phyloP scores from a whole-genome alignment of 1,140 invertebrate species.

The Leguminivora glycinivorella region DNA sequence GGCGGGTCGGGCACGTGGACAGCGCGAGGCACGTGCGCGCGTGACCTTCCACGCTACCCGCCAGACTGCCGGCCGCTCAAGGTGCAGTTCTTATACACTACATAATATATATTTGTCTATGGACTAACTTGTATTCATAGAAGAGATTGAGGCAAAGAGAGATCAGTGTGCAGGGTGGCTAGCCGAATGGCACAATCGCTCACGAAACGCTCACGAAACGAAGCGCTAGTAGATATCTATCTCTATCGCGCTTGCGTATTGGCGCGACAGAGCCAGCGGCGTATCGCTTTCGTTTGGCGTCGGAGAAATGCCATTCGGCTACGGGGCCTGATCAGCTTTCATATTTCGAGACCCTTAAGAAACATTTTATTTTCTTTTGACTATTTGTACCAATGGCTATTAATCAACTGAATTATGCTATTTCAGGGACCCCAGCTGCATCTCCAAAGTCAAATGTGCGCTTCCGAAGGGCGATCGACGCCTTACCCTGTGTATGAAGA shows the following conservation, averaged over 20 bases:
- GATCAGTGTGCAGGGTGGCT: too few species aligned
- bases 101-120: neutral
- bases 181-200: too few species aligned
- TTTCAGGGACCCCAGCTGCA: conserved; percentile 55
- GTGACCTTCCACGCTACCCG: conserved; percentile 60
- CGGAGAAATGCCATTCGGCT: too few species aligned
- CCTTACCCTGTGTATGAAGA: conserved; percentile 62
- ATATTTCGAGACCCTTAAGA: too few species aligned
- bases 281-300: too few species aligned
- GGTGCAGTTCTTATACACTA: conserved; percentile 41
- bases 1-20: conserved; percentile 50
- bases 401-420: conserved; percentile 13
- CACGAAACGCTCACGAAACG: too few species aligned
- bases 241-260: too few species aligned
- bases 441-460: conserved; percentile 51
- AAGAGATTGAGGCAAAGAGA: too few species aligned
- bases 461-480: conserved; percentile 58
- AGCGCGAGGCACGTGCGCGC: conserved; percentile 48
- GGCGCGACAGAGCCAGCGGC: too few species aligned
- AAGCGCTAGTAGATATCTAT: too few species aligned
- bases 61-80: conserved; percentile 58
- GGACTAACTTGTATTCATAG: neutral
- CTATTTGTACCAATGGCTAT: neutral
- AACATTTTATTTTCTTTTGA: too few species aligned
- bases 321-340: too few species aligned